A percentile compares a stretch with the other conserved stretches of the same genome.
Conservation (phyloP, 2,888 invertebrate genomes). For the Zootermopsis nevadensis region DNA sequence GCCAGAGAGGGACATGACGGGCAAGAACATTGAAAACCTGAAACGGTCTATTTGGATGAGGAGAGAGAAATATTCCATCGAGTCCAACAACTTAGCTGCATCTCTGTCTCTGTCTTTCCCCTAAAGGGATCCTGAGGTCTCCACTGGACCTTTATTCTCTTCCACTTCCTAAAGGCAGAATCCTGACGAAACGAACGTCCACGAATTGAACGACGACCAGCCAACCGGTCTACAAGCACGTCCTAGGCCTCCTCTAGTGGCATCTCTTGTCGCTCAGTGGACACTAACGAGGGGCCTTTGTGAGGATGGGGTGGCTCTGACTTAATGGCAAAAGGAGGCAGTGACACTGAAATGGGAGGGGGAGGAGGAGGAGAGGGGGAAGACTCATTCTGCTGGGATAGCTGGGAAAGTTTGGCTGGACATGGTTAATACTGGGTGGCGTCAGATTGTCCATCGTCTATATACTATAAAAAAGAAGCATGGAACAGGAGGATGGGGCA, state of each 20-base stretch:
- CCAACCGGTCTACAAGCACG: slow-evolving; percentile 8
- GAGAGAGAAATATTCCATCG: background rate
- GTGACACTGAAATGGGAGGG: slow-evolving; percentile 6
- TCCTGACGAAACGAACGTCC: background rate
- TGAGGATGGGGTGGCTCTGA: slow-evolving; percentile 38
- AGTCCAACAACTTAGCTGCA: slow-evolving; percentile 10
- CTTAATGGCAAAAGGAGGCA: slow-evolving; percentile 42
- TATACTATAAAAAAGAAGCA: slow-evolving; percentile 44
- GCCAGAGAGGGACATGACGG: background rate
- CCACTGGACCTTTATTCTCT: slow-evolving; percentile 20
- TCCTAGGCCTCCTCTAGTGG: slow-evolving; percentile 25
- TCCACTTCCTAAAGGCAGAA: slow-evolving; percentile 1
- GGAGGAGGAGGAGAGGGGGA: slow-evolving; percentile 29
- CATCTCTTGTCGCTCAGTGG: slow-evolving; percentile 40
- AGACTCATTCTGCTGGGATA: slow-evolving; percentile 17
- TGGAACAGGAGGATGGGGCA: background rate
- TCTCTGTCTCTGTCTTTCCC: slow-evolving; percentile 6
- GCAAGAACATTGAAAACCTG: slow-evolving; percentile 5
- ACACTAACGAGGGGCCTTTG: slow-evolving; percentile 53
- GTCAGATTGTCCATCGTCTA: slow-evolving; percentile 50
- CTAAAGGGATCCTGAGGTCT: slow-evolving; percentile 21
- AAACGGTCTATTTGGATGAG: background rate
- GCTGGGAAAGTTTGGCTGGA: slow-evolving; percentile 45
- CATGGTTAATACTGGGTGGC: slow-evolving; percentile 44
- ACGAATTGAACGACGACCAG: background rate